These are phyloP conservation scores for Sphaerophoria taeniata DNA, from an alignment of 2,888 invertebrate species.

Conservation along the genomic window DNA sequence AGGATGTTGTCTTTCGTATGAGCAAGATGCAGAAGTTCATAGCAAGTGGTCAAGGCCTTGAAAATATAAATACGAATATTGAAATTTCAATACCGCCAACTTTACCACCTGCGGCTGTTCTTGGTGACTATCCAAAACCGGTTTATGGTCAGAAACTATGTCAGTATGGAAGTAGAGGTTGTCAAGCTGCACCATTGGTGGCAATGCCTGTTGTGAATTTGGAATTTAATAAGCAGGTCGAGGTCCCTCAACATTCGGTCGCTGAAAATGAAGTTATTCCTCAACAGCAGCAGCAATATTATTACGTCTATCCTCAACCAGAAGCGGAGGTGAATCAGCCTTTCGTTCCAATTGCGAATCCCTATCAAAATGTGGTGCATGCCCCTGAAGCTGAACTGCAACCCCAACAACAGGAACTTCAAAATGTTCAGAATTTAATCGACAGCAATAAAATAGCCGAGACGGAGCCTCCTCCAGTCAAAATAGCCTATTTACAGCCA, in stretches of 20 bases:
- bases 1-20: neutral
- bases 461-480: slow-evolving; percentile 12
- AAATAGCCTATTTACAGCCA: slow-evolving; percentile 19
- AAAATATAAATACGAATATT: slow-evolving; percentile 36
- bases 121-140: slow-evolving; percentile 11
- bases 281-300: slow-evolving; percentile 33
- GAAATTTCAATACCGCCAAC: slow-evolving; percentile 21
- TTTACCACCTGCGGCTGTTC: slow-evolving; percentile 2
- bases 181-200: neutral
- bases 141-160: slow-evolving; percentile 26
- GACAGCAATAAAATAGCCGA: slow-evolving; percentile 2
- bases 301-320: slow-evolving; percentile 70
- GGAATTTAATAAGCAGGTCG: neutral
- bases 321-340: slow-evolving; percentile 29
- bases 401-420: neutral
- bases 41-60: slow-evolving; percentile 33
- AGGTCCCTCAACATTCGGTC: neutral
- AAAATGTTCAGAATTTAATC: slow-evolving; percentile 1
- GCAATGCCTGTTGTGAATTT: neutral
- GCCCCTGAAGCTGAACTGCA: neutral
- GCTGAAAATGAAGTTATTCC: slow-evolving; percentile 1
- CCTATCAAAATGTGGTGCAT: slow-evolving; percentile 17
- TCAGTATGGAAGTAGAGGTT: slow-evolving; percentile 5
- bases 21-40: slow-evolving; percentile 31
- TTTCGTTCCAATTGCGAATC: slow-evolving; percentile 3